Evolutionary conservation across 2,888 invertebrate genomes (phyloP).

Genomic region (Melangyna quadrimaculata): DNA sequence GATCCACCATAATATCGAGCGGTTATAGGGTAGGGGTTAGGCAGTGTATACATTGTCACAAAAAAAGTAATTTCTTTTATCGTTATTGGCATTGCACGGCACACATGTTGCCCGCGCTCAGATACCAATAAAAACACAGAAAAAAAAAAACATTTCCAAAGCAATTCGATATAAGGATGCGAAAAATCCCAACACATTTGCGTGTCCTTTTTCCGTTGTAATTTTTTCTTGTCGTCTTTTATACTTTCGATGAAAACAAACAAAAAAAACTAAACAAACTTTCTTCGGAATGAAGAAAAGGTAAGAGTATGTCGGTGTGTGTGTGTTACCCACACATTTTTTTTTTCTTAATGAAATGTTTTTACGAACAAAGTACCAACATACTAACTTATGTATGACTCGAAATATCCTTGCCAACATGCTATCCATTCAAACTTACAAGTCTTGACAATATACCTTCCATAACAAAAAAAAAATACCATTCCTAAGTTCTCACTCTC

Average conservation of each 20-base stretch:
- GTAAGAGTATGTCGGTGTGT: not conserved
- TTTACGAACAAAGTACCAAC: conserved; percentile 5
- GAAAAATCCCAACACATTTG: conserved; percentile 48
- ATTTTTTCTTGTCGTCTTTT: not conserved
- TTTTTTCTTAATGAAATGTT: conserved; percentile 52
- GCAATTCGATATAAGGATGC: conserved; percentile 59
- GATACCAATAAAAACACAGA: conserved; percentile 36
- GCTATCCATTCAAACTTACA: conserved; percentile 25
- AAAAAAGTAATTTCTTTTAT: conserved; percentile 63
- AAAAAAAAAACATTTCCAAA: conserved; percentile 34
- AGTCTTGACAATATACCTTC: conserved; percentile 33
- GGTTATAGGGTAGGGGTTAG: not conserved
- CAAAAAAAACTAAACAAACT: not conserved
- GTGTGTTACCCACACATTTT: conserved; percentile 17
- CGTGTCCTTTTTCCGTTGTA: conserved; percentile 15
- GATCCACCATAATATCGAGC: not conserved
- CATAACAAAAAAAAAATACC: not conserved
- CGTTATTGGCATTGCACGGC: conserved; percentile 56
- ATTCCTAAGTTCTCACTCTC: not conserved
- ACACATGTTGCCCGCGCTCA: conserved; percentile 60
- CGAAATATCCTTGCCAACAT: conserved; percentile 38
- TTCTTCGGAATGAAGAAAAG: not conserved
- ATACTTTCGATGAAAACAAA: not conserved
- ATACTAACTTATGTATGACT: conserved; percentile 39
- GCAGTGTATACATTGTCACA: conserved; percentile 62